phyloP scores from a whole-genome alignment of 2,113 vertebrate genomes.

The Cheilinus undulatus region DNA sequence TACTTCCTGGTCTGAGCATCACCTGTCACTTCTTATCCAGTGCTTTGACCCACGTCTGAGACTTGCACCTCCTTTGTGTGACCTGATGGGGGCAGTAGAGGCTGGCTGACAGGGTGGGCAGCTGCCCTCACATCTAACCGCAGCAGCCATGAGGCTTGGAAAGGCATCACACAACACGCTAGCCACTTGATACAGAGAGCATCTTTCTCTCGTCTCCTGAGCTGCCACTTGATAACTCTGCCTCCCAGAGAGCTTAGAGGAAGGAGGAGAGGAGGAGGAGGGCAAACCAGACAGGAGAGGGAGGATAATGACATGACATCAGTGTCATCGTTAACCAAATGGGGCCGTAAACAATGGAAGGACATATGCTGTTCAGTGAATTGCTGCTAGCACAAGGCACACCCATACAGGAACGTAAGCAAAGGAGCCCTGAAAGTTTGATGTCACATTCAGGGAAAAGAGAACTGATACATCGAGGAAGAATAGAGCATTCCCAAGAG shows the following conservation, averaged over 20 bases:
- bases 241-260: constrained; percentile 57
- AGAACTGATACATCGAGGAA: constrained; percentile 55
- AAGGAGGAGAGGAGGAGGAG: constrained; percentile 9
- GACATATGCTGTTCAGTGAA: constrained; percentile 75
- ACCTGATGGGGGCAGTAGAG: constrained; percentile 80
- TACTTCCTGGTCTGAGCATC: constrained; percentile 59
- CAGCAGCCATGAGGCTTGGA: constrained; percentile 43
- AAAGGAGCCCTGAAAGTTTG: constrained; percentile 55
- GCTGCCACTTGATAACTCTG: constrained; percentile 68
- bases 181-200: constrained; percentile 64
- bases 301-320: constrained; percentile 76
- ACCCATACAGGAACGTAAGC: constrained; percentile 60
- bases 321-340: constrained; percentile 79
- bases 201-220: constrained; percentile 69
- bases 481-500: constrained; percentile 62
- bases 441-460: constrained; percentile 68
- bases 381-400: constrained; percentile 67
- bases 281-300: constrained; percentile 33
- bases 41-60: not conserved
- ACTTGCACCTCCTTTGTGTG: constrained; percentile 48
- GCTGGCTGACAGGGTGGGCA: constrained; percentile 54
- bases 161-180: constrained; percentile 43
- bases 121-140: constrained; percentile 29
- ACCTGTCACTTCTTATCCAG: constrained; percentile 67
- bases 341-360: constrained; percentile 72